A percentile compares a stretch with the other conserved stretches of the same genome.
Conservation (phyloP, 1,140 invertebrate species). For the Zaprionus lachaisei region DNA sequence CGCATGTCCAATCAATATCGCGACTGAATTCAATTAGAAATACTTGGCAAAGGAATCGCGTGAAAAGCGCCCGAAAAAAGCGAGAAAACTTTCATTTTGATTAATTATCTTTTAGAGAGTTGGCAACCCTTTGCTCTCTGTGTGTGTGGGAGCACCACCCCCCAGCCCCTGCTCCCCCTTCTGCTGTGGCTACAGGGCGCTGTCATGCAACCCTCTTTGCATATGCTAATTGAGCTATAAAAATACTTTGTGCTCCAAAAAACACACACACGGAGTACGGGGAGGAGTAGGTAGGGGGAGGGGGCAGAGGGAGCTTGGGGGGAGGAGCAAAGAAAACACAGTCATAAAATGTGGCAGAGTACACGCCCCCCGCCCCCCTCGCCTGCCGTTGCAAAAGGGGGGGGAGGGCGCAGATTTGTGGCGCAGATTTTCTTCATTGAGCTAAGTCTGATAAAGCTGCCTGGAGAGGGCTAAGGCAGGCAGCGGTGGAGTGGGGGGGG, state of each 20-base stretch:
- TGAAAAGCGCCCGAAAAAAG: slow-evolving; percentile 4
- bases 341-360: slow-evolving; percentile 59
- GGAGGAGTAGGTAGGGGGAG: slow-evolving; percentile 12
- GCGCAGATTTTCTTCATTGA: slow-evolving; percentile 60
- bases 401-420: slow-evolving; percentile 42
- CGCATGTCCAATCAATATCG: slow-evolving; percentile 26
- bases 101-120: slow-evolving; percentile 55
- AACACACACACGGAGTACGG: slow-evolving; percentile 25
- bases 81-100: slow-evolving; percentile 43
- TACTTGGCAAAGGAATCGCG: slow-evolving; percentile 1
- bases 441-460: slow-evolving; percentile 73
- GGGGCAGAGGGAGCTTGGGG: not conserved
- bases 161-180: not conserved
- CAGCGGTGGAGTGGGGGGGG: not conserved
- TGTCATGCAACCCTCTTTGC: slow-evolving; percentile 42
- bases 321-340: slow-evolving; percentile 56
- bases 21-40: slow-evolving; percentile 1
- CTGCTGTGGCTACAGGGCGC: slow-evolving; percentile 16
- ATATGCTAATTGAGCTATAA: slow-evolving; percentile 81
- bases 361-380: not conserved
- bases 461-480: not conserved
- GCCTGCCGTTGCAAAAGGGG: not conserved
- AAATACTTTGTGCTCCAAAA: slow-evolving; percentile 72
- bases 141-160: not conserved
- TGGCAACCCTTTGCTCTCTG: slow-evolving; percentile 32